Conservation (phyloP, 2,797 vertebrate genomes). For the Amniataba percoides region DNA sequence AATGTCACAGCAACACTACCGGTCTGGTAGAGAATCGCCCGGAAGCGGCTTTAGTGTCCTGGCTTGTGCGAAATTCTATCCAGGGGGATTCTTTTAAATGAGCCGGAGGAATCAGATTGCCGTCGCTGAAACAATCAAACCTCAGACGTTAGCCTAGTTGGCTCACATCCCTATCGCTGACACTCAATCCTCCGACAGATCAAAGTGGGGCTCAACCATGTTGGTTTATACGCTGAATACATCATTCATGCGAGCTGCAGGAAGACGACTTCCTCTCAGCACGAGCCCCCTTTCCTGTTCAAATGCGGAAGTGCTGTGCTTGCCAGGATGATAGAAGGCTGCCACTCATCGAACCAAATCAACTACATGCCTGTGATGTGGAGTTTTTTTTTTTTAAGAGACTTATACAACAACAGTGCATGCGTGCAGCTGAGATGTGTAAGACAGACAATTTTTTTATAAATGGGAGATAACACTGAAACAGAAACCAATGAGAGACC, state of each 20-base stretch:
- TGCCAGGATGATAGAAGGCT: conserved; percentile 34
- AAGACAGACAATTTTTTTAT: background rate
- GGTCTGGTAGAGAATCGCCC: conserved; percentile 49
- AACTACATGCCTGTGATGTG: conserved; percentile 32
- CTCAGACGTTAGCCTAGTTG: conserved; percentile 63
- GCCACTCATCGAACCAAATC: conserved; percentile 34
- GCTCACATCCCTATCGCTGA: conserved; percentile 50
- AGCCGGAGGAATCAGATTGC: conserved; percentile 69
- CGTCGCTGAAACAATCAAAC: conserved; percentile 68
- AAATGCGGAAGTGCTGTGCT: conserved; percentile 27
- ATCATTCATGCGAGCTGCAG: conserved; percentile 54
- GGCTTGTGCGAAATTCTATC: conserved; percentile 63
- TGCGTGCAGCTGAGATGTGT: conserved; percentile 16
- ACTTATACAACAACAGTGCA: conserved; percentile 4
- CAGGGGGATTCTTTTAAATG: conserved; percentile 57
- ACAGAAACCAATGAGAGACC: background rate
- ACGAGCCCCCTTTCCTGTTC: conserved; percentile 40
- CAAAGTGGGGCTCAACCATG: conserved; percentile 50
- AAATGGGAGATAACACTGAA: conserved; percentile 16
- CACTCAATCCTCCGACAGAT: conserved; percentile 52
- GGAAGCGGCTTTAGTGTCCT: conserved; percentile 64
- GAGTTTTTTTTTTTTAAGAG: conserved; percentile 12
- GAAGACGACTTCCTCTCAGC: conserved; percentile 37
- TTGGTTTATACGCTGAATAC: conserved; percentile 48
- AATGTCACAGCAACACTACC: conserved; percentile 69